Conservation (phyloP, 2,797 vertebrate genomes). For the Smutsia temminckii region DNA sequence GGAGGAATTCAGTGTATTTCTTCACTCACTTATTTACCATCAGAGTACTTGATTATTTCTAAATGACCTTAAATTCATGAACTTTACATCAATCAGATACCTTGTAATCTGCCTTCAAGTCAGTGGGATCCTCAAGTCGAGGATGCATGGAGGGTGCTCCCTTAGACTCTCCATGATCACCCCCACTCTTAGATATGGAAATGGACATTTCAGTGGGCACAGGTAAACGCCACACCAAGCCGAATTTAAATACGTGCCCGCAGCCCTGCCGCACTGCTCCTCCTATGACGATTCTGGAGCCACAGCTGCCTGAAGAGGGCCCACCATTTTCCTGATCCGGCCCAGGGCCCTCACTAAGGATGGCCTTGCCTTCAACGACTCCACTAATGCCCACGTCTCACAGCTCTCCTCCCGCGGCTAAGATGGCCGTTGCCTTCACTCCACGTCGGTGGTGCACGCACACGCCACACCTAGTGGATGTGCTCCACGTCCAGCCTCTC, state of each 20-base stretch:
- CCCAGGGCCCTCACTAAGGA: background rate
- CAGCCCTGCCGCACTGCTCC: background rate
- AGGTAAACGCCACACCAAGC: background rate
- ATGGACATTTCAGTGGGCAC: too few relatives aligned
- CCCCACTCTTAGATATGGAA: background rate
- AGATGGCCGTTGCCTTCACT: constrained; percentile 40
- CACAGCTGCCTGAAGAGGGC: background rate
- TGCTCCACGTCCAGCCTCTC: constrained; percentile 20
- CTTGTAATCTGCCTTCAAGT: background rate
- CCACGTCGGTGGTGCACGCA: background rate
- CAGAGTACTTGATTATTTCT: background rate
- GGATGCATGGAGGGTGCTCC: background rate
- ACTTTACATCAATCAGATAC: background rate
- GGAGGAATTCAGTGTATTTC: background rate
- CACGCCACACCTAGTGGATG: constrained; percentile 29
- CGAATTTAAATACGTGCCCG: background rate
- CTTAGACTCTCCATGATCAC: background rate
- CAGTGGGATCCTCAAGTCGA: background rate
- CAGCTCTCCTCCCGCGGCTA: background rate
- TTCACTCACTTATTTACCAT: background rate
- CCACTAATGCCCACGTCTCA: background rate
- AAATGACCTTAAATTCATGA: background rate
- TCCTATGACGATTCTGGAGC: background rate
- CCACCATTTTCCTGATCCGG: background rate
- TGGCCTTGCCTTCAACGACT: background rate